Evolutionary conservation across 1,140 invertebrate genomes (phyloP).

Genomic region (Campodea augens): DNA sequence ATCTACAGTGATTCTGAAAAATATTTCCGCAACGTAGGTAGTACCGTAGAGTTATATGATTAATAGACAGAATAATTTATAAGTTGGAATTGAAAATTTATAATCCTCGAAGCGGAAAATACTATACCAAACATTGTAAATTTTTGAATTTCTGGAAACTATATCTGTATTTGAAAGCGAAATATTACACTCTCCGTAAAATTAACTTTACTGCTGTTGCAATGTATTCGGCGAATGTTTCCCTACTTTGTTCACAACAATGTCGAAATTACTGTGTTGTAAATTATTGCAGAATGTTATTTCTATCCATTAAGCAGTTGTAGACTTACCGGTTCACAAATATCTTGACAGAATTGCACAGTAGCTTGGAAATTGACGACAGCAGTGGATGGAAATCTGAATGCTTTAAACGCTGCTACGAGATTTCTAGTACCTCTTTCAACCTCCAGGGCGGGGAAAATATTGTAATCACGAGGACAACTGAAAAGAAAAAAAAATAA

Average conservation of each 20-base stretch:
- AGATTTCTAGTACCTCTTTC: slow-evolving; percentile 25
- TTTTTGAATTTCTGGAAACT: neutral
- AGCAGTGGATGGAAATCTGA: slow-evolving; percentile 31
- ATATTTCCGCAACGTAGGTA: too few species aligned
- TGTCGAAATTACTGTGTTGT: neutral
- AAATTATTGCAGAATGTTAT: neutral
- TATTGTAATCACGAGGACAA: slow-evolving; percentile 28
- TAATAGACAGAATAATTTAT: too few species aligned
- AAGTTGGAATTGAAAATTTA: too few species aligned
- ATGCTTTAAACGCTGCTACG: slow-evolving; percentile 29
- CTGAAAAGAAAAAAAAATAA: slow-evolving; percentile 15
- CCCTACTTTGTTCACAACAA: neutral
- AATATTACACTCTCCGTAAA: neutral
- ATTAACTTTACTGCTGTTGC: neutral
- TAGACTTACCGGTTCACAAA: slow-evolving; percentile 25
- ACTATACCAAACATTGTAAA: too few species aligned
- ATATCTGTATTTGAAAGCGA: neutral
- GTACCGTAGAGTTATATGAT: too few species aligned
- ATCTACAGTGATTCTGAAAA: too few species aligned
- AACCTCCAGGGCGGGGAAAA: slow-evolving; percentile 27
- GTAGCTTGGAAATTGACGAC: slow-evolving; percentile 32
- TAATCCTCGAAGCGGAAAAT: too few species aligned
- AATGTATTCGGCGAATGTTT: neutral
- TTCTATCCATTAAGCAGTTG: slow-evolving; percentile 4
- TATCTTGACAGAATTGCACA: slow-evolving; percentile 31